These are phyloP conservation scores for Phenganax marumi DNA, from an alignment of 92 coral and sea anemone genomes.

Conservation along the genomic window DNA sequence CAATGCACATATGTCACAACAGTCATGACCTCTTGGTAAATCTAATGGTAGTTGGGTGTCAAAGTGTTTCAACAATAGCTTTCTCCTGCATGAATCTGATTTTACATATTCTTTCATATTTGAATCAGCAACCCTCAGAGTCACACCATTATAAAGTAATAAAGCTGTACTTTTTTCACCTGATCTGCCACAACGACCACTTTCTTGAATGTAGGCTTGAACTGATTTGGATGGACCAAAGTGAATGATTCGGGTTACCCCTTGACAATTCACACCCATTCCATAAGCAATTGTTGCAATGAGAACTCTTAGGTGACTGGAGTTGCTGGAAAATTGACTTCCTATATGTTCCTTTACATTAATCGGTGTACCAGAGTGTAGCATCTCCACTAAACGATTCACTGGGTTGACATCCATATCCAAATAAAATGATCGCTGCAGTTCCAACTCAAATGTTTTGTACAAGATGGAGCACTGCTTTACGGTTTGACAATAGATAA, in stretches of 20 bases:
- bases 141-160: conserved; percentile 48
- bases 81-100: conserved; percentile 32
- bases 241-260: conserved; percentile 50
- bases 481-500: conserved; percentile 48
- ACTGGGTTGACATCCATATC: conserved; percentile 2
- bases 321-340: background rate
- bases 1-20: conserved; percentile 40
- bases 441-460: conserved; percentile 21
- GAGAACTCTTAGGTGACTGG: conserved; percentile 13
- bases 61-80: conserved; percentile 39
- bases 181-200: conserved; percentile 49
- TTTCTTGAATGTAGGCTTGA: conserved; percentile 51
- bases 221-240: conserved; percentile 62
- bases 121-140: conserved; percentile 34
- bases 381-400: conserved; percentile 20
- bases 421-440: background rate
- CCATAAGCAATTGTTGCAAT: conserved; percentile 38
- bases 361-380: conserved; percentile 21
- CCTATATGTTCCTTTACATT: conserved; percentile 26
- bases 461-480: conserved; percentile 31
- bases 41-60: conserved; percentile 7
- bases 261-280: conserved; percentile 42
- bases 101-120: conserved; percentile 56
- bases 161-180: conserved; percentile 47
- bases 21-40: conserved; percentile 39